phyloP scores from a whole-genome alignment of 2,888 invertebrate species.

The Zaprionus obscuricornis region DNA sequence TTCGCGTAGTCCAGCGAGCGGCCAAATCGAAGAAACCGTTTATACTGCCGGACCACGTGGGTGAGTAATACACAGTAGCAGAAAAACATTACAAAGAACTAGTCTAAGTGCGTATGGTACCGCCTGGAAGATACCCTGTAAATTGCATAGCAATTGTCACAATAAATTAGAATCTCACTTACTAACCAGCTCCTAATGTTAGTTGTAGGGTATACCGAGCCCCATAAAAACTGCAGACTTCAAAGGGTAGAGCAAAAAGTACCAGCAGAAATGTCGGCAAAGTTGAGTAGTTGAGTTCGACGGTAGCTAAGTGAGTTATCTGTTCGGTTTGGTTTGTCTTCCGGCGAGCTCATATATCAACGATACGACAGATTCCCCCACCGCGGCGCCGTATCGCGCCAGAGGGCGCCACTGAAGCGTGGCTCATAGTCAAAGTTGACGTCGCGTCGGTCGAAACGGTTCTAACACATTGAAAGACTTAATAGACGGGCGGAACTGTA shows the following conservation, averaged over 20 bases:
- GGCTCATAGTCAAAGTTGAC: conserved; percentile 45
- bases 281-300: conserved; percentile 32
- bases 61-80: conserved; percentile 81
- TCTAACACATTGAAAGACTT: conserved; percentile 70
- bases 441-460: conserved; percentile 59
- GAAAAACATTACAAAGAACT: too few relatives aligned
- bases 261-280: not conserved
- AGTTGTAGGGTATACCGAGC: too few relatives aligned
- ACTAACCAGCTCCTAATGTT: too few relatives aligned
- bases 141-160: too few relatives aligned
- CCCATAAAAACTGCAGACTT: not conserved
- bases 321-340: conserved; percentile 30
- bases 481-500: too few relatives aligned
- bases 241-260: not conserved
- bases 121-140: too few relatives aligned
- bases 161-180: too few relatives aligned
- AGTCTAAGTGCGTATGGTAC: too few relatives aligned
- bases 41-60: conserved; percentile 92
- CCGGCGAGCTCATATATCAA: conserved; percentile 64
- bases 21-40: conserved; percentile 88
- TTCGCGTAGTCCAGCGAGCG: conserved; percentile 88
- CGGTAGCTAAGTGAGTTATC: conserved; percentile 62
- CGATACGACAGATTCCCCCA: conserved; percentile 28
- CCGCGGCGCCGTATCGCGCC: conserved; percentile 27
- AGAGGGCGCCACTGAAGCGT: conserved; percentile 75